Conservation (phyloP, 2,888 invertebrate species). For the Brachycybe producta region DNA sequence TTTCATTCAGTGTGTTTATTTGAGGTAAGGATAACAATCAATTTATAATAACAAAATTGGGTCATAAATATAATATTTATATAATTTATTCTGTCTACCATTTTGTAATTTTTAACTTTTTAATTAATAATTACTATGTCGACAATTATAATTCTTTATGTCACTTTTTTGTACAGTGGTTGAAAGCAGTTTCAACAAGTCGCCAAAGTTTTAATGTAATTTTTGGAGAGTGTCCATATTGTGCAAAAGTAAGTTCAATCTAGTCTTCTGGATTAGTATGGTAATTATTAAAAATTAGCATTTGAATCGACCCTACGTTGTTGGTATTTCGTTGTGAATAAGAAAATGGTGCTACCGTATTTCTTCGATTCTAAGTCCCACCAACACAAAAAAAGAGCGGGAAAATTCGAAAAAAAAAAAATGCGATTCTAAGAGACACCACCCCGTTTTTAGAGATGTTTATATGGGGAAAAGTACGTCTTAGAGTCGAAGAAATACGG, state of each 20-base stretch:
- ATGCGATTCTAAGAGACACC: no score
- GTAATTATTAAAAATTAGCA: not conserved
- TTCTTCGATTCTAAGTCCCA: no score
- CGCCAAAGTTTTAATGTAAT: constrained; percentile 19
- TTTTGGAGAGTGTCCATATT: constrained; percentile 20
- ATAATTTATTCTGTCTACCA: not conserved
- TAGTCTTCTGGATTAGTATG: no score
- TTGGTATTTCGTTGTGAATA: no score
- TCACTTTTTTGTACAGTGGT: constrained; percentile 15
- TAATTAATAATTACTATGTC: not conserved
- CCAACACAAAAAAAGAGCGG: no score
- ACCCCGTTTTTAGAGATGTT: no score
- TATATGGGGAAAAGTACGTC: no score
- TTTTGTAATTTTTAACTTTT: not conserved
- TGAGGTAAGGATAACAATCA: constrained; percentile 13
- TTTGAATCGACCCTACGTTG: not conserved
- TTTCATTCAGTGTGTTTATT: constrained; percentile 19
- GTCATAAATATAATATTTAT: not conserved
- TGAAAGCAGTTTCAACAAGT: constrained; percentile 16
- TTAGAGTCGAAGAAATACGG: no score
- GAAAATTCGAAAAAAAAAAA: no score
- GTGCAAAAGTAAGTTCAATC: constrained; percentile 17
- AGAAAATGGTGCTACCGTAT: no score
- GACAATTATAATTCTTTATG: not conserved
- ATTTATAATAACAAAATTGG: not conserved